Percentiles rank a stretch among this genome's conserved stretches.
Conservation (phyloP, 2,888 invertebrate species). For the Caenorhabditis drosophilae region DNA sequence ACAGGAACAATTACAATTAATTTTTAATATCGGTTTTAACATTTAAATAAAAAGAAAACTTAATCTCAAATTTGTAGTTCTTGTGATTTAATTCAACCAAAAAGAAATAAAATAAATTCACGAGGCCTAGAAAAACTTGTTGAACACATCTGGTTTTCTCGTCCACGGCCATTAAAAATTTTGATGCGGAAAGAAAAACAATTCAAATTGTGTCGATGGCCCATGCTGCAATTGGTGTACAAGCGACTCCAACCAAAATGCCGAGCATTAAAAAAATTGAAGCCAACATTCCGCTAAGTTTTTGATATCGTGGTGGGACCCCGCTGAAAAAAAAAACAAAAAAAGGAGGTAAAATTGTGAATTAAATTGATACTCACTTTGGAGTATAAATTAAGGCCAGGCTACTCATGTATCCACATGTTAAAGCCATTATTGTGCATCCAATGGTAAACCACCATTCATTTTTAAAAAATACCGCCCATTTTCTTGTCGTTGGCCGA, state of each 20-base stretch:
- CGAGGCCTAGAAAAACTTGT: too few species aligned
- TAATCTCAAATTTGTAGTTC: too few species aligned
- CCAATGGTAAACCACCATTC: constrained; percentile 73
- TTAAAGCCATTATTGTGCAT: constrained; percentile 80
- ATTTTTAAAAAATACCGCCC: constrained; percentile 74
- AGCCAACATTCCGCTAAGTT: constrained; percentile 46
- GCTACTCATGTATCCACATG: constrained; percentile 90
- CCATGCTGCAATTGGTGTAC: constrained; percentile 40
- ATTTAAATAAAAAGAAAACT: too few species aligned
- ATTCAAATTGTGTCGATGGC: constrained; percentile 13
- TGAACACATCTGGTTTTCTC: too few species aligned
- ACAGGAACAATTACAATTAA: too few species aligned
- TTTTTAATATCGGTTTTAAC: too few species aligned
- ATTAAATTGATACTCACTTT: too few species aligned
- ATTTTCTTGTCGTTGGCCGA: constrained; percentile 72
- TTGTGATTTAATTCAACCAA: too few species aligned
- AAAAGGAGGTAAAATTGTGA: too few species aligned
- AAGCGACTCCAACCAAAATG: constrained; percentile 41
- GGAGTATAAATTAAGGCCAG: constrained; percentile 91
- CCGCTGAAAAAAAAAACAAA: constrained; percentile 30
- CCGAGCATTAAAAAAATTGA: constrained; percentile 48
- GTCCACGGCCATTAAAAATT: too few species aligned
- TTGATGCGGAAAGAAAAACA: too few species aligned
- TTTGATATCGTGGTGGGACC: constrained; percentile 43
- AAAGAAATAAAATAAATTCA: too few species aligned